Conservation (phyloP, 1,140 invertebrate genomes). For the Trichogramma pretiosum region DNA sequence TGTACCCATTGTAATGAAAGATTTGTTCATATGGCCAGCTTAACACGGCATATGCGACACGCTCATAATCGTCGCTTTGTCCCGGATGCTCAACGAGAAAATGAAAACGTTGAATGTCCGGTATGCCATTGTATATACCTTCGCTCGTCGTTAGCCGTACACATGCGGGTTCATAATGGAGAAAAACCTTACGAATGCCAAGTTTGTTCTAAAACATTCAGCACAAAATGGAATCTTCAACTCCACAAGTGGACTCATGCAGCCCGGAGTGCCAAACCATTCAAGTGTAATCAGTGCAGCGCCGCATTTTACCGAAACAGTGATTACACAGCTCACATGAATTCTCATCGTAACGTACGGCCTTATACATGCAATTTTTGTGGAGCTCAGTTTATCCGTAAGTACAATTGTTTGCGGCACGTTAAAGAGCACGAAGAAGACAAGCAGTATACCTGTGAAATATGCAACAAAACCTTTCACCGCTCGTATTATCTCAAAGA, state of each 20-base stretch:
- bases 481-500: constrained; percentile 79
- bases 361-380: constrained; percentile 89
- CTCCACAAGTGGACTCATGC: constrained; percentile 85
- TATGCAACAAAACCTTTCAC: constrained; percentile 80
- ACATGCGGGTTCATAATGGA: constrained; percentile 69
- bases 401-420: constrained; percentile 85
- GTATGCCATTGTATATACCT: constrained; percentile 73
- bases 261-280: constrained; percentile 70
- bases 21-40: constrained; percentile 70
- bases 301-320: constrained; percentile 70
- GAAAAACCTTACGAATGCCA: constrained; percentile 67
- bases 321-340: constrained; percentile 75
- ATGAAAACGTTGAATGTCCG: constrained; percentile 68
- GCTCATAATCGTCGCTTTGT: constrained; percentile 71
- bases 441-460: constrained; percentile 79
- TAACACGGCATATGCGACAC: constrained; percentile 73
- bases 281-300: constrained; percentile 75
- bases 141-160: constrained; percentile 67
- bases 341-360: constrained; percentile 68
- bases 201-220: constrained; percentile 76
- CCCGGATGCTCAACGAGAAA: constrained; percentile 49
- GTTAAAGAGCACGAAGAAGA: constrained; percentile 81
- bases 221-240: constrained; percentile 81
- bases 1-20: constrained; percentile 75
- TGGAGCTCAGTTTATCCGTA: constrained; percentile 85